A percentile compares a stretch with the other conserved stretches of the same genome.
Conservation (phyloP, 2,113 vertebrate genomes). For the Paratilapia polleni region DNA sequence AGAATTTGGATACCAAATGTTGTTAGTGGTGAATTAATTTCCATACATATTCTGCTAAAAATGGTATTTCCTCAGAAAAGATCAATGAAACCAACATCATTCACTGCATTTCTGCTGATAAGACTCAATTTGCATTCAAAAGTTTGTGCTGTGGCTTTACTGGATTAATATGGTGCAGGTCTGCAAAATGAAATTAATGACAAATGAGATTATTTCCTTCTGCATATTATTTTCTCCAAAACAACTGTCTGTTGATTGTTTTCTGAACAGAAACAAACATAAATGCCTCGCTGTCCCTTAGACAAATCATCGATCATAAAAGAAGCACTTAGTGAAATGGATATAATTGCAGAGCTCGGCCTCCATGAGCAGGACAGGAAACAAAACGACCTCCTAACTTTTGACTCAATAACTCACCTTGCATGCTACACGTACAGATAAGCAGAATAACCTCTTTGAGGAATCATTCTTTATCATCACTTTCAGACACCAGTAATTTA, state of each 20-base stretch:
- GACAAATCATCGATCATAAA: slow-evolving; percentile 39
- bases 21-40: slow-evolving; percentile 24
- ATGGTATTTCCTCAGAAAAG: slow-evolving; percentile 10
- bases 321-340: slow-evolving; percentile 40
- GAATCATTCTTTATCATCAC: slow-evolving; percentile 52
- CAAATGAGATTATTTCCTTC: slow-evolving; percentile 1
- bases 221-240: slow-evolving; percentile 16
- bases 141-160: slow-evolving; percentile 13
- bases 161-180: slow-evolving; percentile 14
- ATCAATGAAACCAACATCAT: neutral
- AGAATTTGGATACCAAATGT: neutral
- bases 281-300: neutral
- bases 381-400: slow-evolving; percentile 44
- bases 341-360: slow-evolving; percentile 17
- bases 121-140: slow-evolving; percentile 12
- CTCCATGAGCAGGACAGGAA: slow-evolving; percentile 24
- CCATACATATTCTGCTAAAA: neutral
- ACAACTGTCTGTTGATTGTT: neutral
- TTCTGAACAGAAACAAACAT: slow-evolving; percentile 26
- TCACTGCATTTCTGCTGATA: slow-evolving; percentile 12
- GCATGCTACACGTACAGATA: slow-evolving; percentile 51
- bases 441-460: slow-evolving; percentile 53
- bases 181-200: slow-evolving; percentile 7
- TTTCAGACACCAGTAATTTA: slow-evolving; percentile 51
- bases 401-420: slow-evolving; percentile 55